Conservation (phyloP, 1,140 invertebrate species). For the Theocolax elegans region DNA sequence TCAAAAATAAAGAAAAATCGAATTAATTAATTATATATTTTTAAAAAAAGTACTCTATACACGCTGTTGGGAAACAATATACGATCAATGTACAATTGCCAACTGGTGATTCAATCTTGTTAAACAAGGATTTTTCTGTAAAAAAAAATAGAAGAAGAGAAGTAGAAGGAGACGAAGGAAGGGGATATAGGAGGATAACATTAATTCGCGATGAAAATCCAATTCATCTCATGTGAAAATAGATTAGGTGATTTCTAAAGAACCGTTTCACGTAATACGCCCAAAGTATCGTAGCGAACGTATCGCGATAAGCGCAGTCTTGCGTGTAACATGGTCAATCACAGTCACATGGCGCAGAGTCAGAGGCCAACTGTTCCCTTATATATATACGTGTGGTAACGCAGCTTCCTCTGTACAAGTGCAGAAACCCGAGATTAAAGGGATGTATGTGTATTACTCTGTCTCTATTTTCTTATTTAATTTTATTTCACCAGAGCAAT, state of each 20-base stretch:
- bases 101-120: no score
- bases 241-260: conserved; percentile 28
- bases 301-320: conserved; percentile 51
- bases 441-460: background rate
- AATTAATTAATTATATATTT: no score
- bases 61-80: no score
- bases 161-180: no score
- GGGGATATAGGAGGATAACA: no score
- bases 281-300: background rate
- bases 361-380: conserved; percentile 54
- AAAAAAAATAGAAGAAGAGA: no score
- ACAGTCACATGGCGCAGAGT: conserved; percentile 50
- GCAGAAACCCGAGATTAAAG: conserved; percentile 23
- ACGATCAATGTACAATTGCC: no score
- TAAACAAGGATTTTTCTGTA: no score
- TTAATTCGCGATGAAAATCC: conserved; percentile 13
- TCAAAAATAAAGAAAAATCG: no score
- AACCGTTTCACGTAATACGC: conserved; percentile 22
- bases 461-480: no score
- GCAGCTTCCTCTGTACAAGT: conserved; percentile 6
- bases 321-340: conserved; percentile 53
- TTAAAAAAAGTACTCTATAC: no score
- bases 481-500: no score
- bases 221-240: conserved; percentile 29
- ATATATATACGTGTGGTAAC: conserved; percentile 26